phyloP scores from a whole-genome alignment of 2,797 vertebrate species.

The Discoglossus pictus region DNA sequence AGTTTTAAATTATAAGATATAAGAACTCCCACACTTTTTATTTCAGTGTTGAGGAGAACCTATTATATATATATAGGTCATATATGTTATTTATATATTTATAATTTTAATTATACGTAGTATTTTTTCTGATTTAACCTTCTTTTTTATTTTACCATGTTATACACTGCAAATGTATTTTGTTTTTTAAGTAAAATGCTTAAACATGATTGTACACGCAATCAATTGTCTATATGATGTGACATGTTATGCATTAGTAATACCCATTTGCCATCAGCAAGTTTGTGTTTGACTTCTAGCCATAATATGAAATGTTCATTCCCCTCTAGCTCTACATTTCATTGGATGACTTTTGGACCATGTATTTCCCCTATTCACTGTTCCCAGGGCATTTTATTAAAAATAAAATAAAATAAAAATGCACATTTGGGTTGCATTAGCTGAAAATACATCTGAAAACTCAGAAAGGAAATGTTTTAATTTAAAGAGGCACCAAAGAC shows the following conservation, averaged over 20 bases:
- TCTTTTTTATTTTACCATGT: slow-evolving; percentile 4
- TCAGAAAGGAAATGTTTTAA: too few relatives aligned
- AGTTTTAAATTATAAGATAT: too few relatives aligned
- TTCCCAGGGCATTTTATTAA: too few relatives aligned
- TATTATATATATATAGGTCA: background rate
- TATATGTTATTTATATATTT: background rate
- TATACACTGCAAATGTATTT: slow-evolving; percentile 20
- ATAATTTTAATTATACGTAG: background rate
- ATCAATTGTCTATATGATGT: slow-evolving; percentile 20
- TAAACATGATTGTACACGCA: background rate
- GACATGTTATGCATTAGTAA: slow-evolving; percentile 37
- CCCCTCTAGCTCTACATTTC: slow-evolving; percentile 14
- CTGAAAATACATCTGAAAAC: too few relatives aligned
- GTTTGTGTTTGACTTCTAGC: slow-evolving; percentile 37
- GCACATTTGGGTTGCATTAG: too few relatives aligned
- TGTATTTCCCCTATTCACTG: background rate
- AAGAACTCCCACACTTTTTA: background rate
- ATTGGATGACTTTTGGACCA: background rate
- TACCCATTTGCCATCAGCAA: slow-evolving; percentile 34
- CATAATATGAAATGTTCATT: slow-evolving; percentile 11
- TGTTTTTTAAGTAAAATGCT: background rate
- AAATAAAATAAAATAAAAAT: too few relatives aligned
- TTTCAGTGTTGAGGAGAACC: background rate
- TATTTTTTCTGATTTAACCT: slow-evolving; percentile 21
- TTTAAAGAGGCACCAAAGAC: too few relatives aligned